phyloP scores from a whole-genome alignment of 2,113 vertebrate genomes.

The Engystomops pustulosus region DNA sequence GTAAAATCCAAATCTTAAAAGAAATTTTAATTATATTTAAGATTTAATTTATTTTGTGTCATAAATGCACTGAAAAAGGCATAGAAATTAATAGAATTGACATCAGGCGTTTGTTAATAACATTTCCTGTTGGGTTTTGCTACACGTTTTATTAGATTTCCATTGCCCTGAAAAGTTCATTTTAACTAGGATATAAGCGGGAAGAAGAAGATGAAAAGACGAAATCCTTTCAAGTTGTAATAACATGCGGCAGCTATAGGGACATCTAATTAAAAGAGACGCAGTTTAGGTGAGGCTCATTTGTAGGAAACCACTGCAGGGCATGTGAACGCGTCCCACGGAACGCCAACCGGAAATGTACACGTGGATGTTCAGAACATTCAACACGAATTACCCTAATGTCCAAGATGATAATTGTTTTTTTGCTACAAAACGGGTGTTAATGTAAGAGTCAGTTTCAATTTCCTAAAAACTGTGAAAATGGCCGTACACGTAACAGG shows the following conservation, averaged over 20 bases:
- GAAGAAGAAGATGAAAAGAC: conserved; percentile 27
- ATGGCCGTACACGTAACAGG: too few species aligned
- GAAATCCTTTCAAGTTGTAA: conserved; percentile 36
- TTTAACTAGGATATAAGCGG: background rate
- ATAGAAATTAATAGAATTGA: conserved; percentile 11
- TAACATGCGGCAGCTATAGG: background rate
- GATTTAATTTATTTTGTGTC: background rate
- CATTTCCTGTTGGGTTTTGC: background rate
- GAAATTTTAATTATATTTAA: background rate
- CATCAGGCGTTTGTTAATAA: background rate
- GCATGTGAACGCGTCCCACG: background rate
- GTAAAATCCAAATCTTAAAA: background rate
- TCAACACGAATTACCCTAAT: too few species aligned
- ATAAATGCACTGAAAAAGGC: background rate
- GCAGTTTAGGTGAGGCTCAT: conserved; percentile 8
- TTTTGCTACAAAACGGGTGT: too few species aligned
- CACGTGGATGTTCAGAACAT: too few species aligned
- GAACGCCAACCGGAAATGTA: too few species aligned
- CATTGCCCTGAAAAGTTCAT: conserved; percentile 26
- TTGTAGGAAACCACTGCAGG: background rate
- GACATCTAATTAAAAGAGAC: conserved; percentile 13
- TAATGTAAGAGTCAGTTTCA: too few species aligned
- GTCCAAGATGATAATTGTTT: too few species aligned
- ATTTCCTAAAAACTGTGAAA: too few species aligned
- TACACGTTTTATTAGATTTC: conserved; percentile 9